Base-by-base conservation (phyloP, 2,113 vertebrate genomes). In the Sitta europaea region DNA sequence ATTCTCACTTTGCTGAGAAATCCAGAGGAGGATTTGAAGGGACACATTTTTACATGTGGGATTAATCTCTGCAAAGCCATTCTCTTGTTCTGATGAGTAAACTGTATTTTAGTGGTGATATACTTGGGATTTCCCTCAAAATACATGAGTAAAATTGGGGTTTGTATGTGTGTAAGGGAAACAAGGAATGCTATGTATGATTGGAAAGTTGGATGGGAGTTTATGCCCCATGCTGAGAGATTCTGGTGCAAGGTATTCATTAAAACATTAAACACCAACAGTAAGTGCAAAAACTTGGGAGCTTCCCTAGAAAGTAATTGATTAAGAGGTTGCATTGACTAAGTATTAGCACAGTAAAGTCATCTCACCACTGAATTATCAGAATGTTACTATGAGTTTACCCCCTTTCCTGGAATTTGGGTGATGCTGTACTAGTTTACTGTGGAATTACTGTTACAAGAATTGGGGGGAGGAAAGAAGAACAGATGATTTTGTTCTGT, bases 391-490 rank as follows among this genome's bases (percentile, higher is more conserved):
- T 31, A 29, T 18, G 16, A 23, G 22, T 90, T 68, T 17, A 19
- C 47, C 72, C 7, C 45, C 2, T 72, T 81, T 47, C 22, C 40
- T 72, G 53, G 6, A 9, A 24, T 72, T 86, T 78, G 61, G 25
- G 31, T 21, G 31, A 63, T n/a, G 14, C 14, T 71, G 4, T 48
- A 17, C 57, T 63, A 9, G 4, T 75, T 93, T 14, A 48, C 18
- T 51, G 18, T 45, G 61, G 70, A 79, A 40, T 76, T 43, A 40
- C 5, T 74, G 9, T 79, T 75, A 61, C 9, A 8, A 45, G 4
- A 47, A 27, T 1, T 40, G 4, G 9, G 15, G 5, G 5, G 2
- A 15, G 5, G 2, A 15, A 29, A 21, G 15, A 42, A 36, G 3
- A 75, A 36, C 16, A 63, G 40, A 29, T 15, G 14, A 23, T n/a